These are phyloP conservation scores for Leptothorax acervorum DNA, from an alignment of 2,888 invertebrate genomes.

Conservation along the genomic window DNA sequence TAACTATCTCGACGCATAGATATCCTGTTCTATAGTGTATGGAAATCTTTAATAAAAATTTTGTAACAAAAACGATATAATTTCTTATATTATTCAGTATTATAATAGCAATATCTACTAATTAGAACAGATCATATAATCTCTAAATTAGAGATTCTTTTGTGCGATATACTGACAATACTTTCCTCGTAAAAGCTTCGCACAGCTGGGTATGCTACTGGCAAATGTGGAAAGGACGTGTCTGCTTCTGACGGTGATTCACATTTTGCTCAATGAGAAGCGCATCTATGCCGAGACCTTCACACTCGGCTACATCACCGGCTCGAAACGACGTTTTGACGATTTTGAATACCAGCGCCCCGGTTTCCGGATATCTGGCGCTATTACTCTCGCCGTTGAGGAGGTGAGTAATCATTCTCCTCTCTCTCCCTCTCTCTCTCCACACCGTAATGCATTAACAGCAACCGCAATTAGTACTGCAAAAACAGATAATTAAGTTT, in stretches of 20 bases:
- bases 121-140: not conserved
- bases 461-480: slow-evolving; percentile 58
- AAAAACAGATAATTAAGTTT: slow-evolving; percentile 64
- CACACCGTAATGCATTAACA: not conserved
- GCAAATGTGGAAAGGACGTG: slow-evolving; percentile 78
- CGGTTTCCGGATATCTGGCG: slow-evolving; percentile 91
- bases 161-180: not conserved
- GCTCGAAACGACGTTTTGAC: slow-evolving; percentile 92
- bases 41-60: not conserved
- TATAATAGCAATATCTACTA: not conserved
- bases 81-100: not conserved
- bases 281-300: slow-evolving; percentile 87
- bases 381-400: slow-evolving; percentile 94
- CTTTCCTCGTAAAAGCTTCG: slow-evolving; percentile 57
- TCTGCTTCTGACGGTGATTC: slow-evolving; percentile 79
- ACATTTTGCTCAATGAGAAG: slow-evolving; percentile 75
- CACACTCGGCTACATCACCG: slow-evolving; percentile 94
- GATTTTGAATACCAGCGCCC: slow-evolving; percentile 94
- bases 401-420: slow-evolving; percentile 86
- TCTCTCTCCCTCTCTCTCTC: not conserved
- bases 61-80: not conserved
- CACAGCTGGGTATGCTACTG: slow-evolving; percentile 78
- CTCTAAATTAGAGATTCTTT: not conserved
- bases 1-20: not conserved
- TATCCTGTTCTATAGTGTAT: too few species aligned